Conservation (phyloP, 2,888 invertebrate genomes). For the Nemapogon koenigi region DNA sequence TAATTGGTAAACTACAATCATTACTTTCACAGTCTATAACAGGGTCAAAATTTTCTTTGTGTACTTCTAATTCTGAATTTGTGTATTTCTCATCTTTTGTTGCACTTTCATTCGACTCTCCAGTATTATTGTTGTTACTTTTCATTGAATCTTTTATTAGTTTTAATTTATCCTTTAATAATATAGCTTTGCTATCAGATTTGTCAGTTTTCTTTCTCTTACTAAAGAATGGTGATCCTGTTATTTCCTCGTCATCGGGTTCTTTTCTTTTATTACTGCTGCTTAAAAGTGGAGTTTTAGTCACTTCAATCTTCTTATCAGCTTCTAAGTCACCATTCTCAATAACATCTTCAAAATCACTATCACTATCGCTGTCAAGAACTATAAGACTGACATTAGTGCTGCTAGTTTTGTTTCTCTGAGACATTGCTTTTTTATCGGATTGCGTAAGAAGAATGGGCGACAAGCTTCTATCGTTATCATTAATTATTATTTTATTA, state of each 20-base stretch:
- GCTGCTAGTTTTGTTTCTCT: slow-evolving; percentile 13
- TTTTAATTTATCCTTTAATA: slow-evolving; percentile 41
- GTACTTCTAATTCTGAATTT: too few species aligned
- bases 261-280: too few species aligned
- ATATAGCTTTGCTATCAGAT: slow-evolving; percentile 21
- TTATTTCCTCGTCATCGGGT: too few species aligned
- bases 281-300: too few species aligned
- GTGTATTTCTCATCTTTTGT: too few species aligned
- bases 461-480: slow-evolving; percentile 32
- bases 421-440: slow-evolving; percentile 24
- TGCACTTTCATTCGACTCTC: too few species aligned
- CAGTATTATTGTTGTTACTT: too few species aligned
- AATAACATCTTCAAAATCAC: slow-evolving; percentile 31
- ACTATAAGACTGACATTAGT: slow-evolving; percentile 32
- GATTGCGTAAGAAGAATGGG: slow-evolving; percentile 46
- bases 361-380: slow-evolving; percentile 46
- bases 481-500: slow-evolving; percentile 5
- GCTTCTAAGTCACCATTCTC: slow-evolving; percentile 20
- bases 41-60: too few species aligned
- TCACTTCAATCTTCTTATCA: background rate
- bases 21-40: too few species aligned
- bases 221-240: slow-evolving; percentile 46
- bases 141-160: too few species aligned
- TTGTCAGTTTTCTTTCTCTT: slow-evolving; percentile 37
- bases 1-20: too few species aligned